These are phyloP conservation scores for Sorex fumeus DNA, from an alignment of 2,113 vertebrate species.

Conservation along the genomic window DNA sequence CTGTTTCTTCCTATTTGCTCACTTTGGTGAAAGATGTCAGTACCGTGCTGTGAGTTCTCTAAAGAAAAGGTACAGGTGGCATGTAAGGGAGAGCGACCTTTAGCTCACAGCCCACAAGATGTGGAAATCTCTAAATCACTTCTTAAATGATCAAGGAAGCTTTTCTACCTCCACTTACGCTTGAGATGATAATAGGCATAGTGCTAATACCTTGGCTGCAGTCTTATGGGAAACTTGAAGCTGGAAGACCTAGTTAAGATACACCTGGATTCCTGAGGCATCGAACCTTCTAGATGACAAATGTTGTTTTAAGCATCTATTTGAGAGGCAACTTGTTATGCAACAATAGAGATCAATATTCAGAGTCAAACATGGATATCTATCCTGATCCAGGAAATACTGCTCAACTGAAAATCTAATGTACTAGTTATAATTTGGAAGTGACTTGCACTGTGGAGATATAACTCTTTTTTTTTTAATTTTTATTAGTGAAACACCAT, in stretches of 20 bases:
- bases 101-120: neutral
- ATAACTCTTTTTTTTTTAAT: no score
- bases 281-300: neutral
- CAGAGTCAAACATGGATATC: neutral
- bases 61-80: neutral
- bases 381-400: neutral
- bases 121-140: neutral
- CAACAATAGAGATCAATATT: neutral
- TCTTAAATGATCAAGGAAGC: neutral
- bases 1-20: neutral
- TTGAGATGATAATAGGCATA: neutral
- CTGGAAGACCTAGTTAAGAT: neutral
- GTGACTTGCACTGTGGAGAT: neutral
- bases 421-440: neutral
- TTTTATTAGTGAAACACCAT: no score
- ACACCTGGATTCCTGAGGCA: neutral
- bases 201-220: neutral
- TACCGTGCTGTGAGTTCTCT: neutral
- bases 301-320: neutral
- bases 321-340: neutral
- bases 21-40: neutral
- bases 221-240: neutral
- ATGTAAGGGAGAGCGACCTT: neutral
- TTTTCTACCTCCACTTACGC: neutral
- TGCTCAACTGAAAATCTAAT: neutral